phyloP scores from a whole-genome alignment of 2,113 vertebrate genomes.

The Origma solitaria region DNA sequence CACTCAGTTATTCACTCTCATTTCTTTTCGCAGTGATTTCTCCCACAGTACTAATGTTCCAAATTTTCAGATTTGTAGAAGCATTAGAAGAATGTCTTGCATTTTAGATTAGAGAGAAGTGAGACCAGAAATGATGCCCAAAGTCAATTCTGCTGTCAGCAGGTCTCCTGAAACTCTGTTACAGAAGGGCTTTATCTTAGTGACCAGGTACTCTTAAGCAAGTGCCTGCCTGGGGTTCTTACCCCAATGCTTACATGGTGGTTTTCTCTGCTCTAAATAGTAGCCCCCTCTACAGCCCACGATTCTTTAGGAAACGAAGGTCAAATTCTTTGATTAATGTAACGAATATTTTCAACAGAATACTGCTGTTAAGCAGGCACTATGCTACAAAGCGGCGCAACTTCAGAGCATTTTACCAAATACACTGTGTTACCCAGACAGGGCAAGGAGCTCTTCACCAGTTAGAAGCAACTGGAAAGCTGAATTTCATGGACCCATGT shows the following conservation, averaged over 20 bases:
- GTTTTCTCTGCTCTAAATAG: neutral
- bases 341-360: neutral
- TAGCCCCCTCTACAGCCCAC: fast-evolving
- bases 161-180: neutral
- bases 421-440: neutral
- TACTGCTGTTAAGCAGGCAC: neutral
- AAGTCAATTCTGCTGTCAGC: neutral
- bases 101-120: neutral
- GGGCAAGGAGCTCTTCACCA: neutral
- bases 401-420: neutral
- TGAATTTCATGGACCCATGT: neutral
- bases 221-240: neutral
- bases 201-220: neutral
- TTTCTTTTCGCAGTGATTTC: neutral
- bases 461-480: neutral
- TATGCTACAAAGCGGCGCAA: neutral
- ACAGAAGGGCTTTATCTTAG: neutral
- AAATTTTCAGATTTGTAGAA: neutral
- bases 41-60: neutral
- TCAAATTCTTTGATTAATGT: neutral
- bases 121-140: neutral
- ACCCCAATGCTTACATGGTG: neutral
- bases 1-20: neutral
- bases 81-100: neutral
- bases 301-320: neutral